phyloP scores from a whole-genome alignment of 2,888 invertebrate genomes.

The Hermaeophaga mercurialis region DNA sequence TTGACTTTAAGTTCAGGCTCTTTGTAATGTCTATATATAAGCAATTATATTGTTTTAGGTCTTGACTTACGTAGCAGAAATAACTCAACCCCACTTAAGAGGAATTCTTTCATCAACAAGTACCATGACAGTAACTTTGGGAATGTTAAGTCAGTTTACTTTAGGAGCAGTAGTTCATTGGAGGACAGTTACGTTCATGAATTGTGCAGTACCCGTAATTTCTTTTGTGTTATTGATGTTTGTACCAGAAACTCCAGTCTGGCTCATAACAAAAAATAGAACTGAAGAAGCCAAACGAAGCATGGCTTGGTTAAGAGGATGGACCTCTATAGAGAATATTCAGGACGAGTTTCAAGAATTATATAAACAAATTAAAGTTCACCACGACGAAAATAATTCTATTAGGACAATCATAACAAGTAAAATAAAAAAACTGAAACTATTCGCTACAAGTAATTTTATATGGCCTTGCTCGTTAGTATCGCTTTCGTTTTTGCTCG shows the following conservation, averaged over 20 bases:
- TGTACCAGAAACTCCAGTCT: constrained; percentile 82
- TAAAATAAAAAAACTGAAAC: constrained; percentile 35
- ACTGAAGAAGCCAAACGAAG: constrained; percentile 70
- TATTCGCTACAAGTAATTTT: constrained; percentile 67
- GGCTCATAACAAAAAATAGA: constrained; percentile 73
- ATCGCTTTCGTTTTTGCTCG: constrained; percentile 70
- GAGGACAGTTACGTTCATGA: constrained; percentile 73
- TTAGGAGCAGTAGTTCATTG: constrained; percentile 73
- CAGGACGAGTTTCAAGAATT: constrained; percentile 66
- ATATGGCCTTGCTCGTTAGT: constrained; percentile 72
- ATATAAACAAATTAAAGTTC: constrained; percentile 37
- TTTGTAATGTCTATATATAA: no score
- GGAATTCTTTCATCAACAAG: constrained; percentile 77
- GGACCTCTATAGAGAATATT: constrained; percentile 68
- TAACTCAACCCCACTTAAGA: constrained; percentile 78
- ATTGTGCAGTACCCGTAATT: constrained; percentile 67
- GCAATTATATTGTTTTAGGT: constrained; percentile 62
- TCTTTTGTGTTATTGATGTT: constrained; percentile 70
- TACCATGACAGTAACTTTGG: constrained; percentile 75
- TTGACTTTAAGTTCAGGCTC: no score
- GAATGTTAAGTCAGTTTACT: constrained; percentile 77
- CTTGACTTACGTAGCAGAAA: constrained; percentile 82
- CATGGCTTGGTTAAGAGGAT: constrained; percentile 80
- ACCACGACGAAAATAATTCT: constrained; percentile 7
- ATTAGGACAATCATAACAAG: background rate